phyloP scores from a whole-genome alignment of 2,113 vertebrate genomes.

The Rhombomys opimus region DNA sequence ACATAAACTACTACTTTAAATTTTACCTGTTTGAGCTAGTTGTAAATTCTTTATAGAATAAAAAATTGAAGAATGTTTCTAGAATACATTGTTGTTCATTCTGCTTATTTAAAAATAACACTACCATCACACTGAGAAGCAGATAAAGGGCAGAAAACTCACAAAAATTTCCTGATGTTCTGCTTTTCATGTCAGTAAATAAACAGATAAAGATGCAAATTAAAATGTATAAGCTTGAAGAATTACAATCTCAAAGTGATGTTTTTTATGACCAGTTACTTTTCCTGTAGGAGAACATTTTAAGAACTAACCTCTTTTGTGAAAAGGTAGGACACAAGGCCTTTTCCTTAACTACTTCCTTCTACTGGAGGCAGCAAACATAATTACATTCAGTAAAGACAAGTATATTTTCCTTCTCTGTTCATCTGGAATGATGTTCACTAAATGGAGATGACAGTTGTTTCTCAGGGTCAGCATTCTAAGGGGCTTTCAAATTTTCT shows the following conservation, averaged over 20 bases:
- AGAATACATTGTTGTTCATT: background rate
- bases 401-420: background rate
- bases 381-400: background rate
- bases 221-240: slow-evolving; percentile 6
- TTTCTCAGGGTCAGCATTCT: slow-evolving; percentile 12
- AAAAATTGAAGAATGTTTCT: slow-evolving; percentile 32
- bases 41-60: background rate
- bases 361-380: background rate
- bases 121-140: background rate
- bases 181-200: background rate
- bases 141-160: background rate
- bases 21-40: background rate
- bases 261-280: background rate
- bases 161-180: background rate
- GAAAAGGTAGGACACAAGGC: slow-evolving; percentile 11
- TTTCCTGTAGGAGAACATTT: background rate
- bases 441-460: background rate
- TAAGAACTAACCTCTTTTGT: slow-evolving; percentile 5
- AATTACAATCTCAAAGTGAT: background rate
- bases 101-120: slow-evolving; percentile 24
- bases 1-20: background rate
- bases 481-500: background rate
- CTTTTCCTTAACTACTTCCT: background rate
- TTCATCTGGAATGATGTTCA: slow-evolving; percentile 5
- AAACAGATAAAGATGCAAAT: background rate